Evolutionary conservation across 2,888 invertebrate species (phyloP), one percentile per base, ranked within the genome.

Genomic region (Coleophora deauratella): DNA sequence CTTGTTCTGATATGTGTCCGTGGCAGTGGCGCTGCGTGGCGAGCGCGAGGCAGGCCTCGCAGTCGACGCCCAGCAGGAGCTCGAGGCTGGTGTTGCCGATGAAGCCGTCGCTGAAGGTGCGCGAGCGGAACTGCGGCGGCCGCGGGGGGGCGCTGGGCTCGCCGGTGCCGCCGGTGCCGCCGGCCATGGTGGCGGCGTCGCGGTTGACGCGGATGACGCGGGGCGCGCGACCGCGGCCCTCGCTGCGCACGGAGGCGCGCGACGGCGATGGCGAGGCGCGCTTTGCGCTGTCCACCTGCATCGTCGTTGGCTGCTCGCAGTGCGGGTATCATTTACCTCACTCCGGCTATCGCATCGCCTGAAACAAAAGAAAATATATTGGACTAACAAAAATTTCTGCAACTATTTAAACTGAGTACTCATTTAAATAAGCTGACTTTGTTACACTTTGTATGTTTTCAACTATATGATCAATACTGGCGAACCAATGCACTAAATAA

Each of bases 51-150:
- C 86, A 86, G 37, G 86, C 84, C 51, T 86, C 86, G 50, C 86
- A 86, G 49, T 86, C 85, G 13, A 85, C 82, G n/a, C 86, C 86
- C 2, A 86, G 74, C 3, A 86, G 63, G 1, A 86, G 71, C 49
- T 86, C 86, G 21, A 86, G 77, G 53, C 86, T 86, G 31, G 82
- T 80, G 55, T 86, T 86, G 46, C 82, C 67, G 45, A 86, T 75
- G 55, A 86, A 86, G 37, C 86, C 86, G 43, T 86, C 86, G 51
- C 86, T 86, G 54, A 86, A 84, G 3, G 86, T 86, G 14, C 86
- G 71, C 8, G 86, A 85, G 38, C 86, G 75, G 50, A 84, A 84
- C 48, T 81, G 76, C 33, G 80, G 57, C 2, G 71, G 64, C 37
- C 74, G 75, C 37, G 59, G 59, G 21, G 57, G 40, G 38, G 53